A percentile compares a stretch with the other conserved stretches of the same genome.
Evolutionary conservation across 2,113 vertebrate genomes (phyloP).

Genomic region (Onychostoma macrolepis): DNA sequence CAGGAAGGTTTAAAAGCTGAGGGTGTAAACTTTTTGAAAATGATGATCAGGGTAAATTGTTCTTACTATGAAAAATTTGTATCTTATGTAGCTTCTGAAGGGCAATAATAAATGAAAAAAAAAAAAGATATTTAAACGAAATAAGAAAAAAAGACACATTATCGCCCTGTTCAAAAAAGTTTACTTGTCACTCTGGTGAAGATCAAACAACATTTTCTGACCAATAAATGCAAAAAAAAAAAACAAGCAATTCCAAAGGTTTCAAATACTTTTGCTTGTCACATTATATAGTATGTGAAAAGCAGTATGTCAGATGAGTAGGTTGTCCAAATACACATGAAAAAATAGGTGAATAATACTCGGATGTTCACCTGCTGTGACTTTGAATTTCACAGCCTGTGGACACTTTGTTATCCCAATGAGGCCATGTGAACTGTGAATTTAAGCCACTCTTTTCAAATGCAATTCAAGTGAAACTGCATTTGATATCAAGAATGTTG

Average conservation of each 20-base stretch:
- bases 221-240: too few species aligned
- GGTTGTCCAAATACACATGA: background rate
- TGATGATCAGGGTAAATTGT: too few species aligned
- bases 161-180: too few species aligned
- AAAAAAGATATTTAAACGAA: too few species aligned
- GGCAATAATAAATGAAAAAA: too few species aligned
- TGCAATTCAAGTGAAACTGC: background rate
- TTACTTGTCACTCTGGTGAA: background rate
- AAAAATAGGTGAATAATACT: background rate
- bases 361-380: constrained; percentile 9
- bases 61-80: too few species aligned
- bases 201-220: background rate
- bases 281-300: background rate
- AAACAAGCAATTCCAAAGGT: too few species aligned
- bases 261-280: too few species aligned
- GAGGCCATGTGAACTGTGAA: background rate
- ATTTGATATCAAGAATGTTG: background rate
- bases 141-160: too few species aligned
- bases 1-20: too few species aligned
- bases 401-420: background rate
- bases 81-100: too few species aligned
- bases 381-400: background rate
- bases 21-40: too few species aligned
- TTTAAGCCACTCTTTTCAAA: background rate
- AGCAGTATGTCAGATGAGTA: background rate